Evolutionary conservation across 2,888 invertebrate genomes (phyloP).

Genomic region (Sarcophaga subvicina): DNA sequence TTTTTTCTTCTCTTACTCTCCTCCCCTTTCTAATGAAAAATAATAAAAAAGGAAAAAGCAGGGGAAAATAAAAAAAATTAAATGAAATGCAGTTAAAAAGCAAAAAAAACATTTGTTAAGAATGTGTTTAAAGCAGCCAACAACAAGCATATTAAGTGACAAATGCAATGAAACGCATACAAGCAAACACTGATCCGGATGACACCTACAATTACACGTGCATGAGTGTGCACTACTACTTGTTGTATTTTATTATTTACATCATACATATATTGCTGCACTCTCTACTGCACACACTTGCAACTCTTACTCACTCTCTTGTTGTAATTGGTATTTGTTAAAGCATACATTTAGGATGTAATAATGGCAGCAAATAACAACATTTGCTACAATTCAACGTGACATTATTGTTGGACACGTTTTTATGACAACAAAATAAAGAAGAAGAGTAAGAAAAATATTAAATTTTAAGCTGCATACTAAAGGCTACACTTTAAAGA

Average conservation of each 20-base stretch:
- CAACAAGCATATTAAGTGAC: constrained; percentile 65
- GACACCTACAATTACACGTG: neutral
- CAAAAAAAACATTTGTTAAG: constrained; percentile 69
- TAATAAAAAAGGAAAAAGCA: neutral
- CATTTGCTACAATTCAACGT: constrained; percentile 66
- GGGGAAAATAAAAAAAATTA: neutral
- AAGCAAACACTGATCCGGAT: neutral
- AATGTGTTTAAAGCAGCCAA: constrained; percentile 66
- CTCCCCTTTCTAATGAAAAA: constrained; percentile 19
- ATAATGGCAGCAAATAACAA: constrained; percentile 46
- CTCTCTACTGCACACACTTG: no score
- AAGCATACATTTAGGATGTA: constrained; percentile 60
- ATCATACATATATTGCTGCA: neutral
- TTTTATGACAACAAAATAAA: constrained; percentile 26
- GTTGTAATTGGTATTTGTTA: neutral
- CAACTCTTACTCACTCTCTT: neutral
- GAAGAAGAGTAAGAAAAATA: neutral
- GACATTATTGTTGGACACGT: constrained; percentile 62
- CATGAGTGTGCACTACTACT: neutral
- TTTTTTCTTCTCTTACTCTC: constrained; percentile 34
- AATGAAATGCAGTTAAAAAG: constrained; percentile 69
- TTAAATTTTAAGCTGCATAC: neutral
- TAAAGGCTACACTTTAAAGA: neutral
- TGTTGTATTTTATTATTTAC: neutral
- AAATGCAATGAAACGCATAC: constrained; percentile 52